Evolutionary conservation across 2,113 vertebrate species (phyloP).

Genomic region (Campylomormyrus tamandua): DNA sequence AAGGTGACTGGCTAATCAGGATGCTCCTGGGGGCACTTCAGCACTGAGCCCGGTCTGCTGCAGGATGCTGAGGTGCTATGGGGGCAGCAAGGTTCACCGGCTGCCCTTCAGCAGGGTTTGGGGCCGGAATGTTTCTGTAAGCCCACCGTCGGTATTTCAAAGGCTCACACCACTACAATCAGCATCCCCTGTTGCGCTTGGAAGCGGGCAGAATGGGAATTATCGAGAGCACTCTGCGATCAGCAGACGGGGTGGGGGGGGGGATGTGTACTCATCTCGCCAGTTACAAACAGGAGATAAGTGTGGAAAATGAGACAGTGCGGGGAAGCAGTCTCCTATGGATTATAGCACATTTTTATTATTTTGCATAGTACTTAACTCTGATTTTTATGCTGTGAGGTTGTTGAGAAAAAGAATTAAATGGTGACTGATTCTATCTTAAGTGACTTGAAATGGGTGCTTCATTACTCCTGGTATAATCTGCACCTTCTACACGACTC

Average conservation of each 20-base stretch:
- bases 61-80: neutral
- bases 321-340: neutral
- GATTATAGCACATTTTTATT: neutral
- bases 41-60: neutral
- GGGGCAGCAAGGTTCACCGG: neutral
- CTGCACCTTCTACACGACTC: neutral
- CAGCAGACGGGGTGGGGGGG: no score
- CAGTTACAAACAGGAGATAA: neutral
- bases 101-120: neutral
- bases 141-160: neutral
- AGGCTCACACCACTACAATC: neutral
- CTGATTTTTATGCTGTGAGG: neutral
- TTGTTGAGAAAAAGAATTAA: neutral
- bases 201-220: neutral
- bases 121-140: neutral
- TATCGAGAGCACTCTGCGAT: neutral
- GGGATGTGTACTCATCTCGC: neutral
- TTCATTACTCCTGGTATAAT: neutral
- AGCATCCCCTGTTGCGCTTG: neutral
- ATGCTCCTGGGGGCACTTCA: neutral
- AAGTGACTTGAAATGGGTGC: neutral
- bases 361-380: neutral
- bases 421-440: neutral
- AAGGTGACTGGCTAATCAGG: no score
- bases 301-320: neutral